Evolutionary conservation across 2,888 invertebrate species (phyloP), one percentile per base, ranked within the genome.

Genomic region (Strigamia maritima): DNA sequence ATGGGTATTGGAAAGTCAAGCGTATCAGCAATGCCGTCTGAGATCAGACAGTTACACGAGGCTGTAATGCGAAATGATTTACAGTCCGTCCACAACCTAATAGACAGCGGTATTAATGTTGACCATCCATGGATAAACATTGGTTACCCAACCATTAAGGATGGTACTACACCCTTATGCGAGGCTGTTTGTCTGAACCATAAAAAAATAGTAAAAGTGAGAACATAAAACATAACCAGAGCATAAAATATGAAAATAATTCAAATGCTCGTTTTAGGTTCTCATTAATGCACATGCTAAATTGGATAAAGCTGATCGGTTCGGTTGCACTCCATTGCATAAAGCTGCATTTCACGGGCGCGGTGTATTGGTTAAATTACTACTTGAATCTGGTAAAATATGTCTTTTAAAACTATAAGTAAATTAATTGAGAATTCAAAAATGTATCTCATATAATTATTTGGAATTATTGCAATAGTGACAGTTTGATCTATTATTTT

Each of bases 181-280:
- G 86, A 86, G 81, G 86, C 87, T 22, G 86, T 87, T 10, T 86
- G 86, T 0, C 83, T 86, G 26, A 87, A 87, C 82, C 86, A 86
- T 82, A 84, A 84, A 54, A 85, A 85, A 80, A 85, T 86, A 70
- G 85, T 85, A 44, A 84, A 85, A 84, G 86, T 86, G 81, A 35
- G 60, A 60, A 2, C 24, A 28, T 70, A 70, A 26, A 28, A 31
- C 31, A 4, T 7, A 31, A 31, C 31, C 7, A 4, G 31, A 2
- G 31, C n/a, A 26, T 70, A 28, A 24, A 10, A 26, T 16, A 26
- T 70, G 70, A 26, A 40, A 40, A 40, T 40, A 12, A 3, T 40
- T 14, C 1, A 40, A 40, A 40, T 40, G 40, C 40, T 40, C 40
- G 40, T 40, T 40, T 40, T 81, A 86, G 86, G 83, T 84, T 78